Conservation (phyloP, 1,140 invertebrate species). For the Papilio polytes region DNA sequence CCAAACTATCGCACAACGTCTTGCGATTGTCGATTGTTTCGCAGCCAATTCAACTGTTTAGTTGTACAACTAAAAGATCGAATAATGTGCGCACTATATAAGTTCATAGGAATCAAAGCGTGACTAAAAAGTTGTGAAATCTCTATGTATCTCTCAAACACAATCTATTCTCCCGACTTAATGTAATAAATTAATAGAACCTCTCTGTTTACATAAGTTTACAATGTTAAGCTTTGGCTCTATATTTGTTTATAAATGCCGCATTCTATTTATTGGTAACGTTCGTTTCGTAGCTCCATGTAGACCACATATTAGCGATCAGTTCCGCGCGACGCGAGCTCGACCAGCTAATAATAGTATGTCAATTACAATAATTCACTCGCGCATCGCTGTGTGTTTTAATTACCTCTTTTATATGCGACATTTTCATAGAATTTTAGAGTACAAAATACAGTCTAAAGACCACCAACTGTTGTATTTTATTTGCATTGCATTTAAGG, state of each 20-base stretch:
- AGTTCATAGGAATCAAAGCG: too few species aligned
- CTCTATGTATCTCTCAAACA: too few species aligned
- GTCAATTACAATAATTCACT: conserved; percentile 51
- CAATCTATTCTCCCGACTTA: too few species aligned
- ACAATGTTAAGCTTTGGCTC: neutral
- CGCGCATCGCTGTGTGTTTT: conserved; percentile 43
- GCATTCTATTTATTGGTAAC: neutral
- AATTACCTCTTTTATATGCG: conserved; percentile 43
- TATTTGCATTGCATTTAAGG: too few species aligned
- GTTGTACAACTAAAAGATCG: too few species aligned
- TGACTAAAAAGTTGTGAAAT: too few species aligned
- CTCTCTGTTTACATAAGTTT: too few species aligned
- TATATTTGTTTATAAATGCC: neutral
- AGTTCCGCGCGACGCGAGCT: conserved; percentile 50
- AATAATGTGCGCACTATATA: too few species aligned
- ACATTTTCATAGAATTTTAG: neutral
- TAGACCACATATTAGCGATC: conserved; percentile 52
- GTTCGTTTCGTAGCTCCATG: conserved; percentile 15
- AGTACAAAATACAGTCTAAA: neutral
- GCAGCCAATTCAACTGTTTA: too few species aligned
- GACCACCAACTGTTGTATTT: neutral
- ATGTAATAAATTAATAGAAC: too few species aligned
- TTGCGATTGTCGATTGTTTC: too few species aligned
- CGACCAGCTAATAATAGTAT: conserved; percentile 46
- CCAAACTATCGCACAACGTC: too few species aligned